Evolutionary conservation across 2,888 invertebrate genomes (phyloP).

Genomic region (Zeuzera pyrina): DNA sequence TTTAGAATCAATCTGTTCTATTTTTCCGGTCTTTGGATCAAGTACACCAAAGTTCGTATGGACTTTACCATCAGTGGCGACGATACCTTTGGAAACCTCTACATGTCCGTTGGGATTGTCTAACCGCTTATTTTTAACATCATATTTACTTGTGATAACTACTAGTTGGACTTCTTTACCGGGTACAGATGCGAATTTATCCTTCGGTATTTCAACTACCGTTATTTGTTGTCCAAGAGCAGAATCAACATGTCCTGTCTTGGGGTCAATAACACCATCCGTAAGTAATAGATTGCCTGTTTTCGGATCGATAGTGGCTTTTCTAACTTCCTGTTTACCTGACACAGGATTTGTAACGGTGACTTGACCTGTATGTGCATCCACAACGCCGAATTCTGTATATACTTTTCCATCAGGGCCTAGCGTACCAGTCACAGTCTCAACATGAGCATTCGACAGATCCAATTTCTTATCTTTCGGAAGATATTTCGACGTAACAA

Average conservation of each 20-base stretch:
- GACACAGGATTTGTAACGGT: constrained; percentile 72
- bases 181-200: constrained; percentile 38
- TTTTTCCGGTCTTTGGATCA: constrained; percentile 71
- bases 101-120: constrained; percentile 70
- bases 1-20: constrained; percentile 67
- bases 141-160: constrained; percentile 71
- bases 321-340: constrained; percentile 71
- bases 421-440: constrained; percentile 48
- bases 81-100: constrained; percentile 65
- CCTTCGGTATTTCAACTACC: constrained; percentile 41
- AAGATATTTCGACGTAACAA: constrained; percentile 74
- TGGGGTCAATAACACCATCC: constrained; percentile 67
- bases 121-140: constrained; percentile 69
- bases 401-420: constrained; percentile 68
- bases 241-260: constrained; percentile 65
- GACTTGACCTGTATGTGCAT: constrained; percentile 72
- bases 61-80: constrained; percentile 57
- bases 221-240: constrained; percentile 68
- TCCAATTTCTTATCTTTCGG: constrained; percentile 66
- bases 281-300: constrained; percentile 70
- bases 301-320: constrained; percentile 75
- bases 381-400: constrained; percentile 73
- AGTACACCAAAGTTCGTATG: constrained; percentile 71
- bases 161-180: constrained; percentile 60
- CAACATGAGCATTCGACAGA: constrained; percentile 63